Base-by-base conservation (phyloP, 1,140 invertebrate genomes). In the Macrotrachela quadricornifera region DNA sequence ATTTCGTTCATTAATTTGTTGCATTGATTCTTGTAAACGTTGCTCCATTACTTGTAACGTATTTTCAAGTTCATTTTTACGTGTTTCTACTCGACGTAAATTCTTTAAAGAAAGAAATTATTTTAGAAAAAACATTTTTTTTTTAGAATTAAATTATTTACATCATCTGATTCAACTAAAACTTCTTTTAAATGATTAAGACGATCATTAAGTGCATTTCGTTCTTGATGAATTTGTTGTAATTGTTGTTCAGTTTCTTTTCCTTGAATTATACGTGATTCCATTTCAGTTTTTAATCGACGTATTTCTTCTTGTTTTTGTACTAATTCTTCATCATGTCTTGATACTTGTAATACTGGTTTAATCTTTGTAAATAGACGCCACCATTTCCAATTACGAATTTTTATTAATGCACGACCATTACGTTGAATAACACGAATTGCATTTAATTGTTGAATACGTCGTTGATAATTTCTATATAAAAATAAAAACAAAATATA, bases 381-480 rank as follows among this genome's bases (percentile, higher is more conserved):
- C 91, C 91, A 97, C 91, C 91, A 96, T 62, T 92, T 83, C 91
- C 91, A 97, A 69, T 99, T 97, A 41, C 91, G 77, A 6, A 99
- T 72, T 69, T 99, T 99, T 36, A 99, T 72, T 64, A 97, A 99
- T 10, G 92, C 88, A 13, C 88, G 81, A 71, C 92, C 96, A 71
- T 99, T 99, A 57, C 94, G 77, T 70, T 99, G 94, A 59, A 99
- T 92, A 49, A 99, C 92, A 41, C 91, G 78, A 60, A 99, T 97
- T 15, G 94, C 94, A 70, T 95, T 97, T 14, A 95, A 71, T 66
- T 99, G 92, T 68, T 97, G 91, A 49, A 95, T 71, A 39, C 92
- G 79, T 69, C 92, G 94, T 63, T 92, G 85, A 70, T 92, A 96
- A 68, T 94, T 92, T 59, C 21, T 30, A 4, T 30, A 4, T 2